phyloP scores from a whole-genome alignment of 92 coral and sea anemone genomes.

The Zoanthus gigantus region DNA sequence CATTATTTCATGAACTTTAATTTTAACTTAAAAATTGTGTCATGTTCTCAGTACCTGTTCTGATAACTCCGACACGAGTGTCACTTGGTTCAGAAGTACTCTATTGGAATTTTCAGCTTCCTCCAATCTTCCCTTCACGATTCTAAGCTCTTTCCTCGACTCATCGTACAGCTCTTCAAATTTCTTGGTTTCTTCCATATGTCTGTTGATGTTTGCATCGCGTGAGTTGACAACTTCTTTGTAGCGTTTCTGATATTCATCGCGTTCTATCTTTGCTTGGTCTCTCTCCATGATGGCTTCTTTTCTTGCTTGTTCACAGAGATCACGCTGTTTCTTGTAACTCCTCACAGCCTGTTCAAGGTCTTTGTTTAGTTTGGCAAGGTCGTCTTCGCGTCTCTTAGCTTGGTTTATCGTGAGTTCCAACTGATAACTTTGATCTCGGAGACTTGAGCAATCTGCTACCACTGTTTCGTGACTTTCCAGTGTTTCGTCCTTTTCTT shows the following conservation, averaged over 20 bases:
- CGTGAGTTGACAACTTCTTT: conserved; percentile 74
- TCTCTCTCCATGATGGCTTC: conserved; percentile 88
- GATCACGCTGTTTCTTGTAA: conserved; percentile 86
- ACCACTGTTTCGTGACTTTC: conserved; percentile 83
- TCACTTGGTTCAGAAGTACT: conserved; percentile 25
- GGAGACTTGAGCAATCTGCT: conserved; percentile 82
- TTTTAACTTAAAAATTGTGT: background rate
- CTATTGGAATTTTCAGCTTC: conserved; percentile 33
- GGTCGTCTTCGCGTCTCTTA: conserved; percentile 74
- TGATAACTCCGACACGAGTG: conserved; percentile 1
- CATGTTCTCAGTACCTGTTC: conserved; percentile 26
- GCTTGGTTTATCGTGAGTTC: conserved; percentile 73
- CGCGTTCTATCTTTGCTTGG: conserved; percentile 77
- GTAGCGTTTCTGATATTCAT: conserved; percentile 73
- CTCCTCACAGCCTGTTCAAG: conserved; percentile 76
- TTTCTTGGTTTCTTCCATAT: conserved; percentile 81
- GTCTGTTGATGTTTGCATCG: conserved; percentile 79
- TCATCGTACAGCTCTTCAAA: conserved; percentile 80
- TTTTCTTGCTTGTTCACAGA: conserved; percentile 76
- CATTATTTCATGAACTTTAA: background rate
- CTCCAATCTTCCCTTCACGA: conserved; percentile 66
- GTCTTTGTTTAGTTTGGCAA: conserved; percentile 75
- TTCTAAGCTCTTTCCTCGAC: conserved; percentile 64
- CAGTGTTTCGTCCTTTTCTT: conserved; percentile 82
- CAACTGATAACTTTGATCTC: conserved; percentile 81